phyloP scores from a whole-genome alignment of 2,888 invertebrate genomes.

The Pandemis corylana region DNA sequence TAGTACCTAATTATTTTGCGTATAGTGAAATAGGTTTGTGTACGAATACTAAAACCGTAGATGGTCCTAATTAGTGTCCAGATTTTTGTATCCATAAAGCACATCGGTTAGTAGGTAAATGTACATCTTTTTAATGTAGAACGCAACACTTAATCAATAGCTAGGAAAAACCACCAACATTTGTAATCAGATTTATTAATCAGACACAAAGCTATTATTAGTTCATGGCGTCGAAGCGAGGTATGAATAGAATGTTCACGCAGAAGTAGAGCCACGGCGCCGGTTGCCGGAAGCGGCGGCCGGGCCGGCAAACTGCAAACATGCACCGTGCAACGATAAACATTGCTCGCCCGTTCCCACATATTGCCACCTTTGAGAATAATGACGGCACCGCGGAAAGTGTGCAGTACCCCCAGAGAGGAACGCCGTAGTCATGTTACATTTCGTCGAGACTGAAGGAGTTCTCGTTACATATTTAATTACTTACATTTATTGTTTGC shows the following conservation, averaged over 20 bases:
- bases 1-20: too few relatives aligned
- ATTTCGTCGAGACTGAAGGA: not conserved
- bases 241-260: conserved; percentile 17
- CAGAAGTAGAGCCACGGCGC: conserved; percentile 26
- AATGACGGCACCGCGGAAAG: conserved; percentile 4
- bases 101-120: too few relatives aligned
- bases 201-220: conserved; percentile 24
- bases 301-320: conserved; percentile 20
- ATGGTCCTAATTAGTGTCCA: too few relatives aligned
- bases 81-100: too few relatives aligned
- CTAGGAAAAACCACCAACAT: too few relatives aligned
- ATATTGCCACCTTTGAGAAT: conserved; percentile 21
- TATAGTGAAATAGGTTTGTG: too few relatives aligned
- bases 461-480: not conserved
- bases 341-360: conserved; percentile 10
- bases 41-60: too few relatives aligned
- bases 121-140: too few relatives aligned
- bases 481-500: too few relatives aligned
- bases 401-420: too few relatives aligned
- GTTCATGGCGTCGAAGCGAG: conserved; percentile 8
- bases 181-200: not conserved
- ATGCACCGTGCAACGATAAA: conserved; percentile 16
- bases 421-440: not conserved
- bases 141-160: too few relatives aligned
- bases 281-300: conserved; percentile 25